phyloP scores from a whole-genome alignment of 2,113 vertebrate genomes.

The Ptilorrhoa leucosticta region DNA sequence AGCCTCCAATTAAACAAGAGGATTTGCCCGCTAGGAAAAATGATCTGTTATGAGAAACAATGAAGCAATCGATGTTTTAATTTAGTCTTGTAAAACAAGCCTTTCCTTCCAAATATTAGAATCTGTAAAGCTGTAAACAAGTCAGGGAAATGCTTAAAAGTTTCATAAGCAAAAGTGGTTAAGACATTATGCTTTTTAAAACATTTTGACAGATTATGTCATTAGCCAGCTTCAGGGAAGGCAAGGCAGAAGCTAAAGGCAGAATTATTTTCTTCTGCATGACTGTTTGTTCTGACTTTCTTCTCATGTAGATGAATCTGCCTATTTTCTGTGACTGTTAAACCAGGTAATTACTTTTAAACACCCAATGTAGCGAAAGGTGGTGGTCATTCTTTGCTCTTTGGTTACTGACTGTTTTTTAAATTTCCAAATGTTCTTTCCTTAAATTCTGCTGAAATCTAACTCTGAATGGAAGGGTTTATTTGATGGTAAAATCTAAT shows the following conservation, averaged over 20 bases:
- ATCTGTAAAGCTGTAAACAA: background rate
- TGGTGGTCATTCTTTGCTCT: background rate
- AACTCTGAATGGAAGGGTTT: background rate
- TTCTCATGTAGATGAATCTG: background rate
- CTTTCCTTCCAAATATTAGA: background rate
- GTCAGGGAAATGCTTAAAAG: background rate
- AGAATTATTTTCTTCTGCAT: background rate
- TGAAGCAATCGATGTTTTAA: background rate
- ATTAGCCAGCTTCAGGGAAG: background rate
- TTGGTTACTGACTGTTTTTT: background rate
- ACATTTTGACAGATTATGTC: background rate
- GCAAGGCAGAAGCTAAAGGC: background rate
- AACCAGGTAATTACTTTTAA: background rate
- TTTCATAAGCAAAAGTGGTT: background rate
- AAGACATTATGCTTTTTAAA: background rate
- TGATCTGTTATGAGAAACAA: background rate
- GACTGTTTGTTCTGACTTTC: background rate
- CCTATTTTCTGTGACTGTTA: background rate
- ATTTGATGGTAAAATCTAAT: background rate
- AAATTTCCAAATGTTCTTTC: background rate
- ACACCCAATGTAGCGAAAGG: background rate
- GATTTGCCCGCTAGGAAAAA: background rate
- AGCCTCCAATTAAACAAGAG: background rate
- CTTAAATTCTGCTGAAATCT: background rate
- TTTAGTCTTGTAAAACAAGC: background rate